Evolutionary conservation across 2,888 invertebrate species (phyloP).

Genomic region (Orthosia gracilis): DNA sequence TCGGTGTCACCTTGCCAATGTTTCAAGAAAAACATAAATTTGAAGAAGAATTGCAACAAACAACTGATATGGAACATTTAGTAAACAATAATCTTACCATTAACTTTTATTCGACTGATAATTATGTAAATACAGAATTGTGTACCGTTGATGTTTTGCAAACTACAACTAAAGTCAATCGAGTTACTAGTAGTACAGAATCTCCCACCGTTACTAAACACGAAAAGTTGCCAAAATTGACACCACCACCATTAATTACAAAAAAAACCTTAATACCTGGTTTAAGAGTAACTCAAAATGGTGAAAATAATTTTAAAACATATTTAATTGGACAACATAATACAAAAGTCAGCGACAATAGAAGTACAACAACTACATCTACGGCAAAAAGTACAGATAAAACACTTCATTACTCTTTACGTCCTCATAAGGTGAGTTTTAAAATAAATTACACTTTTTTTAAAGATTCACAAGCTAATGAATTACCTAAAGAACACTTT

Average conservation of each 20-base stretch:
- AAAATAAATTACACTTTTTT: neutral
- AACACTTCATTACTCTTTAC: neutral
- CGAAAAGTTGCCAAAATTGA: neutral
- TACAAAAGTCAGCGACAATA: neutral
- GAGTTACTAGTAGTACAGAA: neutral
- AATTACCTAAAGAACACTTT: neutral
- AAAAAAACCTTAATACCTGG: neutral
- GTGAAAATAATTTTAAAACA: neutral
- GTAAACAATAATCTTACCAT: neutral
- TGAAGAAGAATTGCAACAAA: neutral
- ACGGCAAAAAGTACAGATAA: neutral
- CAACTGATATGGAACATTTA: neutral
- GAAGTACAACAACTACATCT: neutral
- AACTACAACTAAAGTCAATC: constrained; percentile 8
- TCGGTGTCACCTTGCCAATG: neutral
- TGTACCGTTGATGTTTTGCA: neutral
- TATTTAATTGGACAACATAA: neutral
- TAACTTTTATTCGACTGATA: neutral
- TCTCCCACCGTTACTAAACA: neutral
- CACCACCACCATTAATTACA: neutral
- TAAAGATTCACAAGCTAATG: neutral
- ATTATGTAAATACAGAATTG: neutral
- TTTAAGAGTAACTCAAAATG: neutral
- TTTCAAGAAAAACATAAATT: neutral
- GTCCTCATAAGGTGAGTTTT: neutral